Base-by-base conservation (phyloP, 37 sponge, comb jelly and placozoan species). In the Aplysina aerophoba region DNA sequence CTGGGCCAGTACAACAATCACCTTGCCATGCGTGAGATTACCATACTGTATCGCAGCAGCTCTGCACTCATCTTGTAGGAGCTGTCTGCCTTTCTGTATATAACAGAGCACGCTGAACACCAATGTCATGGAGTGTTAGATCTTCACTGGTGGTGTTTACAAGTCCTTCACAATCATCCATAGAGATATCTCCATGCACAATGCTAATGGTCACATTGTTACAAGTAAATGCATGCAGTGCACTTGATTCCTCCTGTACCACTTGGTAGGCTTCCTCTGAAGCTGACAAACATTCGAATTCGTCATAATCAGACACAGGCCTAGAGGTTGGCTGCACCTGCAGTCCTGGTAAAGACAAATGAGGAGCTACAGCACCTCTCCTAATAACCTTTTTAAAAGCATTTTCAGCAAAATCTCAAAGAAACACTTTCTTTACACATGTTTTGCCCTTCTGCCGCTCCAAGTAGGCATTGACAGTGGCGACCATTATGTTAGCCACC, bases 181-280 rank as follows among this genome's bases (percentile, higher is more conserved):
- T 40, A 22, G 87, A 72, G 22, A 92, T 85, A 34, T 92, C 93
- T 50, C 93, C 89, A 31, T 83, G 66, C 4, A 83, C 15, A 17
- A 91, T 67, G 13, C 80, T 53, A 25, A 92, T 61, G 30, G 33
- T 22, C 4, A 92, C 33, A 56, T 44, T 68, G 28, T 55, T 54
- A 39, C 55, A 31, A 13, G 0, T 5, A 73, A 89, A 88, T 8
- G 12, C 4, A 4, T 4, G 73, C 1, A 71, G 3, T 62, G 64
- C 11, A 5, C 28, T 27, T 62, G 64, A 56, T 74, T 22, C 11
- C 14, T 16, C 25, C 0, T 22, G 68, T 50, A 55, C 36, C 17
- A 53, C 5, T 40, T 12, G 69, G 44, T 2, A 68, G 40, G 67
- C 21, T 19, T 21, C 36, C 44, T 38, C 38, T 69, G 44, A 30